Conservation (phyloP, 1,140 invertebrate species). For the Nasonia vitripennis region DNA sequence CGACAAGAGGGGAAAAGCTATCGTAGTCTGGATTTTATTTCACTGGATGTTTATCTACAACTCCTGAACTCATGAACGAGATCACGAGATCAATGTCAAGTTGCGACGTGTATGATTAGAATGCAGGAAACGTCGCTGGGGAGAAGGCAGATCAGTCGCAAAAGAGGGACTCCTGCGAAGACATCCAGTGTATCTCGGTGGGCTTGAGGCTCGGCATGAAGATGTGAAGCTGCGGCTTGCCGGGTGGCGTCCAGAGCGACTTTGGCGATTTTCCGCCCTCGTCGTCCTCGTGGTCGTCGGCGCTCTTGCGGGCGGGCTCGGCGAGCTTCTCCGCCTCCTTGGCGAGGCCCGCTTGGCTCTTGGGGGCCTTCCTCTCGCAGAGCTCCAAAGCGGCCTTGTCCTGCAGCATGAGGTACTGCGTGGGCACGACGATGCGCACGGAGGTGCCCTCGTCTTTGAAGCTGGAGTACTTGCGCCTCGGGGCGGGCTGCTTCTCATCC, state of each 20-base stretch:
- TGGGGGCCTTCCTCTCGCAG: not conserved
- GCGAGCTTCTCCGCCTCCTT: not conserved
- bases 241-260: slow-evolving; percentile 50
- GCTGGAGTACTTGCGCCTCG: not conserved
- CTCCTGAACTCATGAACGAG: too few species aligned
- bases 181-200: slow-evolving; percentile 55
- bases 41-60: too few species aligned
- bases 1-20: too few species aligned
- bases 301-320: too few species aligned
- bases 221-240: slow-evolving; percentile 78
- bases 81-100: too few species aligned
- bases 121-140: too few species aligned
- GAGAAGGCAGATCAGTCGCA: not conserved
- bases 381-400: not conserved
- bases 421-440: not conserved
- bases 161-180: slow-evolving; percentile 63
- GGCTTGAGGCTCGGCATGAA: slow-evolving; percentile 78
- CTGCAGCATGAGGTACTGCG: slow-evolving; percentile 17
- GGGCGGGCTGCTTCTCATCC: not conserved
- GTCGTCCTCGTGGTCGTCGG: not conserved
- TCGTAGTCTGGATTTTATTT: too few species aligned
- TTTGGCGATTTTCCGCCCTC: not conserved
- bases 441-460: not conserved
- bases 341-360: not conserved
- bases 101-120: too few species aligned